Evolutionary conservation across 2,797 vertebrate species (phyloP), one percentile per base, ranked within the genome.

Genomic region (Sebastes steindachneri): DNA sequence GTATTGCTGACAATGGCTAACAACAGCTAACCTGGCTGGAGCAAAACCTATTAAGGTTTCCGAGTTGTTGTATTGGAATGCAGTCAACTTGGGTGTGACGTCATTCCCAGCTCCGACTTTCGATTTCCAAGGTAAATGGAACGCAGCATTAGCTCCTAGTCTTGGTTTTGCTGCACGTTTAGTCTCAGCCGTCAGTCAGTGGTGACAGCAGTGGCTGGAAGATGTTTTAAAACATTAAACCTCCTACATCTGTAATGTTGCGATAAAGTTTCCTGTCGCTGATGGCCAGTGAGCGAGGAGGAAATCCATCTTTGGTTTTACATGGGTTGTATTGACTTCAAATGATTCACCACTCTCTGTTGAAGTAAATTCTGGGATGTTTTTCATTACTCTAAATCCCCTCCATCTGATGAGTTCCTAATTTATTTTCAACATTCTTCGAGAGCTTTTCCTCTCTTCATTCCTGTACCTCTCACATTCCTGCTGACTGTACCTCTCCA

Each of bases 391-490:
- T 33, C 5, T 63, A 7, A 35, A 63, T 35, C 29, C 19, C 29
- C 14, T 31, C 19, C 26, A 33, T 54, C 29, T 68, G 48, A 31
- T 55, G n/a, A 35, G 9, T 35, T 69, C n/a, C 55, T 55, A 14
- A 37, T 37, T 37, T 37, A 57, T 35, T 35, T 57, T 14, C 10
- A 41, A 21, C 29, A 23, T 33, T 54, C 28, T 15, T 68, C 2
- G 9, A 7, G 29, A 68, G 29, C 67, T 2, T 41, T 57, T 21
- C 51, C 9, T 51, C 10, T 58, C 65, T 11, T 70, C 17, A 58
- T 82, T 62, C 69, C 69, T 68, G 15, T 69, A 26, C 37, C 51
- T 59, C n/a, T 54, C 48, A 57, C 64, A 73, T 60, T 76, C 66
- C 57, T 29, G 45, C 70, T 63, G 10, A 26, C 33, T 60, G n/a